phyloP scores from a whole-genome alignment of 2,888 invertebrate genomes.

The Nephrotoma guestfalica region DNA sequence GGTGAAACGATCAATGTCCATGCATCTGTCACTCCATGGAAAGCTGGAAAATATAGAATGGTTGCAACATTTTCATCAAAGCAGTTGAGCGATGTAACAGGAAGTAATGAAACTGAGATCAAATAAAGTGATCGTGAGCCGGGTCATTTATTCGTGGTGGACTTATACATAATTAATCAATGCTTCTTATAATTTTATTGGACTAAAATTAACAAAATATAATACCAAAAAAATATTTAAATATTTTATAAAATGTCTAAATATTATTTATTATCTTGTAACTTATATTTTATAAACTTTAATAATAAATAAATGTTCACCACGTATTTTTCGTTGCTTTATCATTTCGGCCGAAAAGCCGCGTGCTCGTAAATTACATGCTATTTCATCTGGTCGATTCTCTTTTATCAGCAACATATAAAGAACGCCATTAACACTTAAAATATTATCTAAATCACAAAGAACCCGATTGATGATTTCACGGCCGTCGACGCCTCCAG shows the following conservation, averaged over 20 bases:
- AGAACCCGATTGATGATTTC: conserved; percentile 66
- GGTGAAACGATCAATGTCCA: conserved; percentile 38
- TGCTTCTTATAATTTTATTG: neutral
- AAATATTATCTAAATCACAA: conserved; percentile 46
- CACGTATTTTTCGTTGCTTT: conserved; percentile 61
- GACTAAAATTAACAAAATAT: neutral
- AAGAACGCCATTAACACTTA: conserved; percentile 63
- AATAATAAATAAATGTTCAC: conserved; percentile 75
- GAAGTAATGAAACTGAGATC: conserved; percentile 38
- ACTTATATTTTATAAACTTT: conserved; percentile 36
- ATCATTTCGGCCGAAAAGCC: conserved; percentile 47
- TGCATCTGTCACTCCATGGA: conserved; percentile 43
- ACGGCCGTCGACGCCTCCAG: conserved; percentile 60
- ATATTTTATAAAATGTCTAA: neutral
- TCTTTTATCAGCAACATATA: conserved; percentile 81
- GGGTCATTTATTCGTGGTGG: neutral
- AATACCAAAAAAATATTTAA: neutral
- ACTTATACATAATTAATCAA: neutral
- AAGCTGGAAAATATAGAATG: conserved; percentile 46
- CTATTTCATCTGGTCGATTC: conserved; percentile 66
- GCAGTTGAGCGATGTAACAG: conserved; percentile 53
- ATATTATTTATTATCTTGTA: neutral
- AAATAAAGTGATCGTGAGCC: conserved; percentile 20
- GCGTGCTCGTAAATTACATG: conserved; percentile 38
- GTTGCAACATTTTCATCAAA: conserved; percentile 56